Evolutionary conservation across 2,797 vertebrate species (phyloP).

Genomic region (Acropternis orthonyx): DNA sequence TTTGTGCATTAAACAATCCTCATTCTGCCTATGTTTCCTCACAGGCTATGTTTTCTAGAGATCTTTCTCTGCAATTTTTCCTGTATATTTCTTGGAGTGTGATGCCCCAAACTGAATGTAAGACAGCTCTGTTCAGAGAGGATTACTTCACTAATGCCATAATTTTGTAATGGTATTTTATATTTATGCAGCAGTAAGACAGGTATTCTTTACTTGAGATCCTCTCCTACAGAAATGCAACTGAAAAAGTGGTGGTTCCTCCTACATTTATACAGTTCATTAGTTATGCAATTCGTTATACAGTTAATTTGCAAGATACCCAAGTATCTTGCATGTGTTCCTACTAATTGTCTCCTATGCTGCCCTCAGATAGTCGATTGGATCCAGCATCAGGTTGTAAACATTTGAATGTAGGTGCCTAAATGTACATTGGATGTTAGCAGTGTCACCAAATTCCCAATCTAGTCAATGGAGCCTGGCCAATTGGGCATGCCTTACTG

Average conservation of each 20-base stretch:
- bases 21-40: neutral
- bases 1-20: neutral
- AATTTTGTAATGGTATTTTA: neutral
- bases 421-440: neutral
- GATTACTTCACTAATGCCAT: neutral
- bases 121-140: neutral
- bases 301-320: neutral
- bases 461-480: slow-evolving; percentile 1
- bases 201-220: neutral
- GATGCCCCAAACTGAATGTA: neutral
- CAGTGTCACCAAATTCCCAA: neutral
- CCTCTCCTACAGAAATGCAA: neutral
- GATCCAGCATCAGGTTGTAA: neutral
- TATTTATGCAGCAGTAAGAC: neutral
- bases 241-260: neutral
- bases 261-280: neutral
- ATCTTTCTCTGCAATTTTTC: neutral
- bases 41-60: neutral
- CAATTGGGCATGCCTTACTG: neutral
- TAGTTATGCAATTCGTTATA: neutral
- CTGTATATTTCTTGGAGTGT: neutral
- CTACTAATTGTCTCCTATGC: neutral
- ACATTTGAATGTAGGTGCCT: neutral
- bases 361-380: neutral
- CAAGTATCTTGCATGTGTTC: neutral